Evolutionary conservation across 2,113 vertebrate species (phyloP), one percentile per base, ranked within the genome.

Genomic region (Anhinga anhinga): DNA sequence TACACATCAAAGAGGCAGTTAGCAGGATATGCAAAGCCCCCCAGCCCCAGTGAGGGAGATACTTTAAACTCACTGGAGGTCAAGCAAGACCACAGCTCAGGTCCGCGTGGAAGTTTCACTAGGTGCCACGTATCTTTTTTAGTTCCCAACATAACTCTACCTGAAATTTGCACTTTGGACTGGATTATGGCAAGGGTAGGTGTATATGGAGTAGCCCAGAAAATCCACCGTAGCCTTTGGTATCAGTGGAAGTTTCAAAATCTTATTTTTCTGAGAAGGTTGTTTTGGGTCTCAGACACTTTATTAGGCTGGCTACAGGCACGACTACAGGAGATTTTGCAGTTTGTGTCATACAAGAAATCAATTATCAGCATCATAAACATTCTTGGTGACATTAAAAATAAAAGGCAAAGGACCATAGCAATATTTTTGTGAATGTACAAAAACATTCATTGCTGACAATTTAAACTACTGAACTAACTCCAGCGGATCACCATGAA

Each of bases 81-180:
- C 32, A 52, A 42, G 14, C 36, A 44, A 56, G 40, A 32, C 21
- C 13, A 25, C 1, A 78, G 26, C 55, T 93, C 62, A 50, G 19
- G 29, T 32, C 21, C 30, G 30, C 2, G 8, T 40, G 49, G 23
- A 85, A 47, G 36, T 32, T 65, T 15, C 52, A 18, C 13, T 20
- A 13, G 4, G 13, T 21, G 26, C 30, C 30, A 62, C 0, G 0
- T 3, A 38, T n/a, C 34, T 23, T 20, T 52, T 63, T 38, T 9
- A 42, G 30, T 38, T 93, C 38, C 49, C 42, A 36, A 4, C 5
- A 2, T 22, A 65, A 32, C 15, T 26, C 32, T 26, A 55, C n/a
- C n/a, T 34, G 50, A 83, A 61, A 36, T 72, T 17, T 84, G 42
- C 6, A 6, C 58, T 83, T 92, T 21, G 29, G 36, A n/a, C 13